Evolutionary conservation across 2,888 invertebrate genomes (phyloP).

Genomic region (Nineta flava): DNA sequence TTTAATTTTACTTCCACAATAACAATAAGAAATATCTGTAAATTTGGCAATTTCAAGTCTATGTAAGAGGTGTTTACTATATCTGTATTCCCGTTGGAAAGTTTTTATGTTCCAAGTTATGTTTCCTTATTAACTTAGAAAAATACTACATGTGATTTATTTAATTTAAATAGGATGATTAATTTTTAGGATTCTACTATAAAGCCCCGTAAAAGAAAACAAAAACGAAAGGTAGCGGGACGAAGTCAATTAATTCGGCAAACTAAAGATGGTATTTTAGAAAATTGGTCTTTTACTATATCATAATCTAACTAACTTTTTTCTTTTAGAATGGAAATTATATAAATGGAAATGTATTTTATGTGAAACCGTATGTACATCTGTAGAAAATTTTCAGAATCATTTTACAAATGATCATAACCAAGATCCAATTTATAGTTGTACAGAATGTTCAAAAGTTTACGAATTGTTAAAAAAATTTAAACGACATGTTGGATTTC

Average conservation of each 20-base stretch:
- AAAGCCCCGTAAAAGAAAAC: no score
- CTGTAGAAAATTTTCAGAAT: conserved; percentile 33
- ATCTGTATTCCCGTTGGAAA: no score
- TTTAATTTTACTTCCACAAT: no score
- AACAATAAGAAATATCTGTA: no score
- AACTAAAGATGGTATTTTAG: neutral
- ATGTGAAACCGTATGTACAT: conserved; percentile 30
- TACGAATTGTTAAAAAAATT: conserved; percentile 35
- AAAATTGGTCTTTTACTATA: no score
- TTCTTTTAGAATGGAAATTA: neutral
- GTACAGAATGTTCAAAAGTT: conserved; percentile 47
- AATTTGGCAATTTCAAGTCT: no score
- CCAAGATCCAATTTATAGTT: conserved; percentile 44
- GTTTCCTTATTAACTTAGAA: no score
- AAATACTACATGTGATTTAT: no score
- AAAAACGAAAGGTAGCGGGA: neutral
- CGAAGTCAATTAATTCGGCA: neutral
- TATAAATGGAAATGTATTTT: conserved; percentile 24
- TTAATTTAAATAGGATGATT: no score
- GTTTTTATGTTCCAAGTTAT: no score
- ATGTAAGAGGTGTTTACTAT: no score
- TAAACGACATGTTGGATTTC: conserved; percentile 37
- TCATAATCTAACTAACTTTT: neutral
- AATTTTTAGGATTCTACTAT: no score
- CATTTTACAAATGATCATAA: conserved; percentile 46